Evolutionary conservation across 92 coral and sea anemone species (phyloP).

Genomic region (Scolanthus callimorphus): DNA sequence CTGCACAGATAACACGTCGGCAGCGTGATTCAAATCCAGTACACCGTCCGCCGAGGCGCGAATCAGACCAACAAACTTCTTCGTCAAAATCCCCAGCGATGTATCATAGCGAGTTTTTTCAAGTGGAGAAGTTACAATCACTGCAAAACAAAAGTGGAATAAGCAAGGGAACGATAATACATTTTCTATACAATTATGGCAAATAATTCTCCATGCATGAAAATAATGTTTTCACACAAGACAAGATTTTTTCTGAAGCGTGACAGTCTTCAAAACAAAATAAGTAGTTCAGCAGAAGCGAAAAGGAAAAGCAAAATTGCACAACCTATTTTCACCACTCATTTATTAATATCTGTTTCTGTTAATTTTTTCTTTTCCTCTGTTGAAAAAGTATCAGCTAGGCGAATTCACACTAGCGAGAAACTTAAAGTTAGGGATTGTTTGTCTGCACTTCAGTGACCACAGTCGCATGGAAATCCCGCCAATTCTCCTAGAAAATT

Average conservation of each 20-base stretch:
- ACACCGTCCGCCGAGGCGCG: constrained; percentile 83
- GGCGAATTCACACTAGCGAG: too few relatives aligned
- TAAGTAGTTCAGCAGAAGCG: neutral
- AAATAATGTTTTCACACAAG: neutral
- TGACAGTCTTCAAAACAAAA: neutral
- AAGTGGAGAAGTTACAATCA: constrained; percentile 67
- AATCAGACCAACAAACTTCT: constrained; percentile 94
- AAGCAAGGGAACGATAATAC: neutral
- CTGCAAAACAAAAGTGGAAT: constrained; percentile 11
- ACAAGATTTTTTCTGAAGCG: neutral
- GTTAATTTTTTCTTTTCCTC: neutral
- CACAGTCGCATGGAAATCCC: too few relatives aligned
- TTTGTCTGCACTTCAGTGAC: too few relatives aligned
- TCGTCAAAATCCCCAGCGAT: constrained; percentile 90
- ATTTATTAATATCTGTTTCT: neutral
- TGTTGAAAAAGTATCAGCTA: too few relatives aligned
- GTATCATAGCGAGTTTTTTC: constrained; percentile 97
- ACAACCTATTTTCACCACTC: too few relatives aligned
- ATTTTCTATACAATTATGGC: neutral
- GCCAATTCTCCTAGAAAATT: too few relatives aligned
- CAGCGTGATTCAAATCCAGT: constrained; percentile 89
- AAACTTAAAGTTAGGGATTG: too few relatives aligned
- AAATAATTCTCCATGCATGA: neutral
- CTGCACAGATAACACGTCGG: constrained; percentile 86
- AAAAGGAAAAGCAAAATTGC: too few relatives aligned